These are phyloP conservation scores for Pocota personata DNA, from an alignment of 2,888 invertebrate species.

Conservation along the genomic window DNA sequence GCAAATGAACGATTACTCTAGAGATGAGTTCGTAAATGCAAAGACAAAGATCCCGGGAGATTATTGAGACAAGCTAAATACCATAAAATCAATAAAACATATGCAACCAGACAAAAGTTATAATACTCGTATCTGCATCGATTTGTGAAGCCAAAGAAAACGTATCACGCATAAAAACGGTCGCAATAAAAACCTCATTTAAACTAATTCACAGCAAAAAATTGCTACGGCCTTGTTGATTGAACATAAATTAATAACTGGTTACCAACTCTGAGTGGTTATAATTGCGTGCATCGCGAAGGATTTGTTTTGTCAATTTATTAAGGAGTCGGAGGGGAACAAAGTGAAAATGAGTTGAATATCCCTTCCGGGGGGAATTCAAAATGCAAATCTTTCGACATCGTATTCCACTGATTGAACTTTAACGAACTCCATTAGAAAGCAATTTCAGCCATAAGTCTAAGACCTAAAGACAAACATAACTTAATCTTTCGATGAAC, in stretches of 20 bases:
- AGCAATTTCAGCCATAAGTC: background rate
- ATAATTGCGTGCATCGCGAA: conserved; percentile 70
- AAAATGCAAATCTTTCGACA: conserved; percentile 10
- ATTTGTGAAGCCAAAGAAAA: conserved; percentile 28
- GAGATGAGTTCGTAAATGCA: background rate
- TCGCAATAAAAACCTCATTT: background rate
- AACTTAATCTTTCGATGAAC: conserved; percentile 15
- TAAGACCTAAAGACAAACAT: conserved; percentile 33
- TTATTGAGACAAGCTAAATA: too few species aligned
- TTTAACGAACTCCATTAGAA: background rate
- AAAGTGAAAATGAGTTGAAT: background rate
- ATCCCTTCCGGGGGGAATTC: background rate
- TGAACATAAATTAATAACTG: conserved; percentile 65
- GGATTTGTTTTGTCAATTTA: conserved; percentile 71
- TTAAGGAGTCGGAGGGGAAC: background rate
- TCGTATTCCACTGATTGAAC: conserved; percentile 7
- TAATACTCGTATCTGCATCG: conserved; percentile 16
- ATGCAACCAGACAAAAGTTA: background rate
- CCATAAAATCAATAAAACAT: conserved; percentile 20
- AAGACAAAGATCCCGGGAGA: too few species aligned
- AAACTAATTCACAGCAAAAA: conserved; percentile 53
- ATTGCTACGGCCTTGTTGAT: conserved; percentile 37
- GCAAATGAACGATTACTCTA: background rate
- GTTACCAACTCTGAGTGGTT: conserved; percentile 34
- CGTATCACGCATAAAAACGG: background rate